Percentiles rank a stretch among this genome's conserved stretches.
Evolutionary conservation across 2,797 vertebrate genomes (phyloP).

Genomic region (Iguana delicatissima): DNA sequence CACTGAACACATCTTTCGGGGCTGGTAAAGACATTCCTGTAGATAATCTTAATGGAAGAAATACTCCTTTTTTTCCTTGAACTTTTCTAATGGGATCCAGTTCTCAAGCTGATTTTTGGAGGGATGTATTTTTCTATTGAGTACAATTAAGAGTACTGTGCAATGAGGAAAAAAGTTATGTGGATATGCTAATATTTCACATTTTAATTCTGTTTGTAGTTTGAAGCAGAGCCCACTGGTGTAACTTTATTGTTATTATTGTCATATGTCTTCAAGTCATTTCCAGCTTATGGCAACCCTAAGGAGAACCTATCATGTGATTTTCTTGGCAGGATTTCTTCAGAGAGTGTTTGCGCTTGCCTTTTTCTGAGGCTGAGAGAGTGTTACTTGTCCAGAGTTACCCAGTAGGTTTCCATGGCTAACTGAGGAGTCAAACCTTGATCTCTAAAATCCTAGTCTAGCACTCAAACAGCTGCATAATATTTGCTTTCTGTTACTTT

Average conservation of each 20-base stretch:
- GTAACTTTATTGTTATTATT: constrained; percentile 51
- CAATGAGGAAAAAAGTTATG: constrained; percentile 7
- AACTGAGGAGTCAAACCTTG: too few relatives aligned
- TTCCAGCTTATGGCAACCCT: neutral
- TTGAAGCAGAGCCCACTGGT: constrained; percentile 52
- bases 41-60: constrained; percentile 9
- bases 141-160: neutral
- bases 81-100: constrained; percentile 23
- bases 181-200: neutral
- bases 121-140: constrained; percentile 36
- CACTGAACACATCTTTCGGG: too few relatives aligned
- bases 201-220: constrained; percentile 31
- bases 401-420: too few relatives aligned
- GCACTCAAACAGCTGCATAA: too few relatives aligned
- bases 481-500: constrained; percentile 25
- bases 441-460: neutral
- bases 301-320: too few relatives aligned
- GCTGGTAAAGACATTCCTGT: too few relatives aligned
- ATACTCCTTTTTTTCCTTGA: constrained; percentile 7
- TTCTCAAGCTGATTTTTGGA: neutral
- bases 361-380: neutral
- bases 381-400: too few relatives aligned
- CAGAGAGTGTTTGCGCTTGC: too few relatives aligned
- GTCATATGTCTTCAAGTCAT: neutral
- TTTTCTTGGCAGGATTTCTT: too few relatives aligned